Percentiles rank a stretch among this genome's conserved stretches.
phyloP scores from a whole-genome alignment of 1,140 invertebrate species.

The Lordiphosa clarofinis region DNA sequence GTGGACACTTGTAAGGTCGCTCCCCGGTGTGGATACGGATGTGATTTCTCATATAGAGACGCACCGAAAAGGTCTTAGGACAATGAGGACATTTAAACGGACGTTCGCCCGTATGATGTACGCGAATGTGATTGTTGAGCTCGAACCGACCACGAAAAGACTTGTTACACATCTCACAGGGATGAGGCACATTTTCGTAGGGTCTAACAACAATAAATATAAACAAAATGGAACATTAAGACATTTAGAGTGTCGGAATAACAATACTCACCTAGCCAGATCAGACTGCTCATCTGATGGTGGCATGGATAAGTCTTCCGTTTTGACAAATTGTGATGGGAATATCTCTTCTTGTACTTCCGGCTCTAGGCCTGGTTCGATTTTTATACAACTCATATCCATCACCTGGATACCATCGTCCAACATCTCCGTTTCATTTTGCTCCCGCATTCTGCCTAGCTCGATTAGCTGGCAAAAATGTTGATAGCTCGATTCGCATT shows the following conservation, averaged over 20 bases:
- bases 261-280: no score
- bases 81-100: slow-evolving; percentile 27
- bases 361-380: neutral
- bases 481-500: slow-evolving; percentile 28
- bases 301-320: neutral
- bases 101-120: slow-evolving; percentile 26
- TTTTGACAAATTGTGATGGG: slow-evolving; percentile 2
- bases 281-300: neutral
- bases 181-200: slow-evolving; percentile 13
- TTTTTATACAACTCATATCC: slow-evolving; percentile 3
- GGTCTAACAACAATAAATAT: neutral
- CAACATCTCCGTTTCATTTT: slow-evolving; percentile 2
- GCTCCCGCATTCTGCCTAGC: neutral
- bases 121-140: slow-evolving; percentile 24
- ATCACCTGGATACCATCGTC: slow-evolving; percentile 7
- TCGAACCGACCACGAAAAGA: slow-evolving; percentile 23
- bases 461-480: slow-evolving; percentile 12
- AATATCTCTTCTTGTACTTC: neutral
- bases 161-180: slow-evolving; percentile 24
- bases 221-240: neutral
- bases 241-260: no score
- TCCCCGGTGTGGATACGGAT: slow-evolving; percentile 9
- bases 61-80: slow-evolving; percentile 2
- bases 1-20: slow-evolving; percentile 10
- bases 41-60: slow-evolving; percentile 22